phyloP scores from a whole-genome alignment of 2,888 invertebrate genomes.

The Harpalus rufipes region DNA sequence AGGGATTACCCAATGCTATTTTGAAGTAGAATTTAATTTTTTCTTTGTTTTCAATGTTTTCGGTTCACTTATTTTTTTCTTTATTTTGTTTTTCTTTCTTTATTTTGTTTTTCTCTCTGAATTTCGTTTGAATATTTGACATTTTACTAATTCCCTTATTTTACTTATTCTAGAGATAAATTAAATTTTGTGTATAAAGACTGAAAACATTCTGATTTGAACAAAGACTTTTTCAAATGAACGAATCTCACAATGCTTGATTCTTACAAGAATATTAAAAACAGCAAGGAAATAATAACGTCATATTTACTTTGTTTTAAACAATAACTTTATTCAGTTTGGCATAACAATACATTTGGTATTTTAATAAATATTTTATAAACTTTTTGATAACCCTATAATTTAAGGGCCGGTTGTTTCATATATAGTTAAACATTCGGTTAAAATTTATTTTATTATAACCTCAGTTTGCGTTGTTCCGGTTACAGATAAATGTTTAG shows the following conservation, averaged over 20 bases:
- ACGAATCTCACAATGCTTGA: not conserved
- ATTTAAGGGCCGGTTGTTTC: too few species aligned
- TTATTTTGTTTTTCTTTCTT: slow-evolving; percentile 23
- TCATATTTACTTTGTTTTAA: too few species aligned
- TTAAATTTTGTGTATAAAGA: not conserved
- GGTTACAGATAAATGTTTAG: too few species aligned
- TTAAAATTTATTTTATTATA: too few species aligned
- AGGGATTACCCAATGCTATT: slow-evolving; percentile 50
- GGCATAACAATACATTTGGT: too few species aligned
- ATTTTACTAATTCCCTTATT: slow-evolving; percentile 31
- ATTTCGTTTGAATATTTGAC: slow-evolving; percentile 23
- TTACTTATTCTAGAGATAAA: slow-evolving; percentile 8
- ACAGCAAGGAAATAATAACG: too few species aligned
- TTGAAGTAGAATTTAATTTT: slow-evolving; percentile 46
- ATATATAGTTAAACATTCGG: too few species aligned
- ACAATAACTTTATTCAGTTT: too few species aligned
- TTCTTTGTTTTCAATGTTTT: slow-evolving; percentile 55
- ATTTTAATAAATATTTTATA: too few species aligned
- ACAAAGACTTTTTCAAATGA: not conserved
- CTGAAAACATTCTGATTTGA: slow-evolving; percentile 9
- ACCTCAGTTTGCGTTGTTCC: too few species aligned
- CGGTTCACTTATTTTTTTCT: slow-evolving; percentile 39
- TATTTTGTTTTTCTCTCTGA: slow-evolving; percentile 3
- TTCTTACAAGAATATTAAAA: too few species aligned
- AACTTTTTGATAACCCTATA: too few species aligned